A percentile compares a stretch with the other conserved stretches of the same genome.
These are phyloP conservation scores for Cheilosia soror DNA, from an alignment of 2,888 invertebrate genomes.

Conservation along the genomic window DNA sequence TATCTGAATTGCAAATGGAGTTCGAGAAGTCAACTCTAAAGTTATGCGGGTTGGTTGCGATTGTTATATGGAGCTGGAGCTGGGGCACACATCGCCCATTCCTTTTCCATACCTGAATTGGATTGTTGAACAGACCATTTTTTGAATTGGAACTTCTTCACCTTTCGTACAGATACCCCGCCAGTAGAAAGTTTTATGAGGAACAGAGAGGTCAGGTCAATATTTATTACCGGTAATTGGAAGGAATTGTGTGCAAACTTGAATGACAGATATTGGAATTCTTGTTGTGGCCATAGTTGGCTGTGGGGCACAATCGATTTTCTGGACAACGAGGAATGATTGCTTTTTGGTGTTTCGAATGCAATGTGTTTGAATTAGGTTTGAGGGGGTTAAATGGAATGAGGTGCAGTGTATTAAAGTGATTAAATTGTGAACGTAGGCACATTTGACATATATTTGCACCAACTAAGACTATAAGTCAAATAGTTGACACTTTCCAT, in stretches of 20 bases:
- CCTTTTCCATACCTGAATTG: constrained; percentile 1
- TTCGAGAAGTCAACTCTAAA: constrained; percentile 21
- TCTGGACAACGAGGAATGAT: constrained; percentile 32
- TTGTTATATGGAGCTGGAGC: constrained; percentile 13
- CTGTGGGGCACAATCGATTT: constrained; percentile 43
- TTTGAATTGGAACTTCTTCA: constrained; percentile 34
- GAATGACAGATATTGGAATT: constrained; percentile 66
- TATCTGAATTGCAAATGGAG: constrained; percentile 23
- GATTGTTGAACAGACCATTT: constrained; percentile 34
- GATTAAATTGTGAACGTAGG: background rate
- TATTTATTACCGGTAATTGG: constrained; percentile 57
- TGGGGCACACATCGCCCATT: constrained; percentile 11
- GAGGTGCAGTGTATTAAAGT: background rate
- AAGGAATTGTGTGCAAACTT: constrained; percentile 47
- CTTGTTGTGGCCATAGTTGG: constrained; percentile 25
- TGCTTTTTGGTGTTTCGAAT: constrained; percentile 27
- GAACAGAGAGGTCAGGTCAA: constrained; percentile 25
- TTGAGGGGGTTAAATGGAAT: constrained; percentile 1
- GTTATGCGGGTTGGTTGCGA: background rate
- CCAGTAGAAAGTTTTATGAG: background rate
- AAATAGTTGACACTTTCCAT: too few relatives aligned
- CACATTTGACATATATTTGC: too few relatives aligned
- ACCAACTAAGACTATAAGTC: too few relatives aligned
- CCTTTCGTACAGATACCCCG: background rate
- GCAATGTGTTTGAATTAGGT: constrained; percentile 26